Conservation (phyloP, 1,140 invertebrate species). For the Helicoverpa zea region DNA sequence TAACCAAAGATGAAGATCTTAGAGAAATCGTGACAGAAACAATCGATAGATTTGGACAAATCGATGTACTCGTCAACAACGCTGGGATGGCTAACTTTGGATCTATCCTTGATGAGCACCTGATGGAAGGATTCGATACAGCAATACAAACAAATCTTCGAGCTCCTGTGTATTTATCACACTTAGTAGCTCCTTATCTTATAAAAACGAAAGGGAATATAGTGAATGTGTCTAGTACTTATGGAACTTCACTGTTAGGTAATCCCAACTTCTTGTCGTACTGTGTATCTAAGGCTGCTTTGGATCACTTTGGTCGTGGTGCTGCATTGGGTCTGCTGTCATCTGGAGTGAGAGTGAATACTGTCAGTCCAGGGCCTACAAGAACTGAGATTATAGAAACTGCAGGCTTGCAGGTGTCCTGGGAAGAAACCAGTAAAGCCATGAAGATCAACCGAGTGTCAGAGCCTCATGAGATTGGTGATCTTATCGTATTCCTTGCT, state of each 20-base stretch:
- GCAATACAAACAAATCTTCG: constrained; percentile 90
- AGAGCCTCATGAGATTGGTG: constrained; percentile 85
- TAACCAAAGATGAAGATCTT: constrained; percentile 78
- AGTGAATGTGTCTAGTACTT: constrained; percentile 36
- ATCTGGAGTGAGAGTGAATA: constrained; percentile 33
- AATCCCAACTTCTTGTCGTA: not conserved
- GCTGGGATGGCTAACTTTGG: constrained; percentile 78
- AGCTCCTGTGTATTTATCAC: constrained; percentile 89
- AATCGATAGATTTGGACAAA: constrained; percentile 86
- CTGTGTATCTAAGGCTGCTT: constrained; percentile 21
- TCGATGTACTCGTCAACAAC: constrained; percentile 88
- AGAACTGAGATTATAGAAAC: not conserved
- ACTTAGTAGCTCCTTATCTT: constrained; percentile 91
- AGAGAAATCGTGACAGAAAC: constrained; percentile 87
- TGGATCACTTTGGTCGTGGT: constrained; percentile 26
- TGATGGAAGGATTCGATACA: constrained; percentile 88
- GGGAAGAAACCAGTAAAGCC: not conserved
- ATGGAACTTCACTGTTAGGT: not conserved
- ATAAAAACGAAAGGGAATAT: constrained; percentile 92
- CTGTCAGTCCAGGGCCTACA: constrained; percentile 34
- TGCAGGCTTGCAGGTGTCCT: not conserved
- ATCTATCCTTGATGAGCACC: constrained; percentile 90
- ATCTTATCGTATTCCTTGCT: constrained; percentile 86
- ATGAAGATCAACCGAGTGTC: constrained; percentile 68
- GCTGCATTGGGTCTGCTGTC: not conserved